Base-by-base conservation (phyloP, 2,113 vertebrate species). In the Catharus minimus region DNA sequence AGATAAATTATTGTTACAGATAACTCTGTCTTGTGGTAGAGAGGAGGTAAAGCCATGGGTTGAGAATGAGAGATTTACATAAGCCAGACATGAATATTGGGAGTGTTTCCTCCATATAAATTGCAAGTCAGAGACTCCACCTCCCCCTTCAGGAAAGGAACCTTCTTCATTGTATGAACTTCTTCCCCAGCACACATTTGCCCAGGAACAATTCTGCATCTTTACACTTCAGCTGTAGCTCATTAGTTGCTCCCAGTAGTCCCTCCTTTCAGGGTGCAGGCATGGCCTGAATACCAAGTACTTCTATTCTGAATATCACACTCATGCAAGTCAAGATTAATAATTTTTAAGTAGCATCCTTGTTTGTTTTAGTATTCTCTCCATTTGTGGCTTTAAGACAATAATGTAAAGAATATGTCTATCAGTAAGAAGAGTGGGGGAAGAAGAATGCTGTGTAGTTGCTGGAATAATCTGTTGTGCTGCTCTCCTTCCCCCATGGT, bases 241-340 rank as follows among this genome's bases (percentile, higher is more conserved):
- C 83, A 69, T 94, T 95, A 94, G 92, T 21, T 81, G 72, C 55
- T 92, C 90, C 88, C 90, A 79, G 41, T 17, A 85, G 77, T 90
- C 76, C 39, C 56, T 74, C 36, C 3, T 2, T 55, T 82, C 92
- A 57, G 68, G 72, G 38, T 18, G n/a, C n/a, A 24, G 5, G 46
- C 78, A 38, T 61, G 46, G 49, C 49, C 66, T 78, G 92, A 65
- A 92, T 94, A 95, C 58, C 87, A 95, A 94, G 33, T 93, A 58
- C 83, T 43, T 27, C 3, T 61, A 1, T 61, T 75, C 90, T 72
- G 18, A 86, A 65, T 64, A 81, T 39, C 30, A 16, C 65, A 50
- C 55, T 83, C 93, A 64, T n/a, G 58, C 77, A 81, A 85, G 32
- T 50, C 71, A 36, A 57, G 33, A 41, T 73, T 50, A 67, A 50